Conservation (phyloP, 2,113 vertebrate species). For the Edolisoma coerulescens region DNA sequence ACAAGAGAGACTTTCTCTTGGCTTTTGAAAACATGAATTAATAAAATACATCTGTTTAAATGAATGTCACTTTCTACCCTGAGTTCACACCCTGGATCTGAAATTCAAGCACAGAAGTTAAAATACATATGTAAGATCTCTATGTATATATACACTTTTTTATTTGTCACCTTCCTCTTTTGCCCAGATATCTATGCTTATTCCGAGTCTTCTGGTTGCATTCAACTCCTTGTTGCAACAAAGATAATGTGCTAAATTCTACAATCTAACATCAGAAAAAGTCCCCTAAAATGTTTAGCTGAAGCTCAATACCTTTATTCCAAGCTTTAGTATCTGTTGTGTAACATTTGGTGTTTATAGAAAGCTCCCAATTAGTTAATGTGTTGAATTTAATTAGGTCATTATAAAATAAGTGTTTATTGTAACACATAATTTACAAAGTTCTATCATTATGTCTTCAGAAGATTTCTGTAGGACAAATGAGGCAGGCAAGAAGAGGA, state of each 20-base stretch:
- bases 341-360: background rate
- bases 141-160: background rate
- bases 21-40: background rate
- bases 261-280: background rate
- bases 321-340: background rate
- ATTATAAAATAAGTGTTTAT: background rate
- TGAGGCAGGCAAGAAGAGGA: background rate
- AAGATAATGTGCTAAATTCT: background rate
- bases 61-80: background rate
- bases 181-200: background rate
- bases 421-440: background rate
- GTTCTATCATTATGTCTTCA: background rate
- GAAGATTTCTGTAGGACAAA: background rate
- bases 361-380: background rate
- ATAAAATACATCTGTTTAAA: background rate
- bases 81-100: background rate
- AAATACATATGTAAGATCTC: background rate
- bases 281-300: background rate
- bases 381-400: background rate
- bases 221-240: background rate
- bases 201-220: background rate
- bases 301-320: background rate
- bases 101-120: background rate
- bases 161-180: background rate
- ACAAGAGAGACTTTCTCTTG: background rate